These are phyloP conservation scores for Ophiodon elongatus DNA, from an alignment of 2,113 vertebrate genomes.

Conservation along the genomic window DNA sequence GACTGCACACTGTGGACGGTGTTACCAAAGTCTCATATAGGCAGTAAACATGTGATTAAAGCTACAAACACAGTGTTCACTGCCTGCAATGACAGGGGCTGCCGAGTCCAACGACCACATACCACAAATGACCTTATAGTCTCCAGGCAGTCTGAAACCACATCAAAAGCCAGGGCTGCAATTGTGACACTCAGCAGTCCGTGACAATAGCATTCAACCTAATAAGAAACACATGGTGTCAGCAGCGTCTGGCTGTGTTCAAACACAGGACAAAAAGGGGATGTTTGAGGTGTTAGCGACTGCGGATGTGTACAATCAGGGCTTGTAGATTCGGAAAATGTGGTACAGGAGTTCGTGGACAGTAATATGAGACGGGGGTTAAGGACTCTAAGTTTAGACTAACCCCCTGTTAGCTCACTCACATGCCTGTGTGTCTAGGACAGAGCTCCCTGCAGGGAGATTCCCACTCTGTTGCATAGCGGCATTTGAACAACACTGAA, in stretches of 20 bases:
- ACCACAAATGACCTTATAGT: slow-evolving; percentile 25
- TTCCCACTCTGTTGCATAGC: slow-evolving; percentile 61
- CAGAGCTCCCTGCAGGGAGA: slow-evolving; percentile 73
- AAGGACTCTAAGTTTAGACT: slow-evolving; percentile 84
- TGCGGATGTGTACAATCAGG: slow-evolving; percentile 3
- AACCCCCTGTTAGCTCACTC: slow-evolving; percentile 67
- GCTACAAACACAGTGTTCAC: background rate
- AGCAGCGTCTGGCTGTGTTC: slow-evolving; percentile 32
- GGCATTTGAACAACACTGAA: slow-evolving; percentile 34
- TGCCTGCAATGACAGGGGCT: slow-evolving; percentile 4
- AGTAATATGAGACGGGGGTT: slow-evolving; percentile 78
- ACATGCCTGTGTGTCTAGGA: slow-evolving; percentile 66
- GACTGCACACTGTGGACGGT: background rate
- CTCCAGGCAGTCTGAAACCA: slow-evolving; percentile 34
- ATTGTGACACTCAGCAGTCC: slow-evolving; percentile 55
- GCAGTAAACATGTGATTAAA: slow-evolving; percentile 7
- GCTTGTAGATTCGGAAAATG: slow-evolving; percentile 56
- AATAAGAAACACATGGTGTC: slow-evolving; percentile 66
- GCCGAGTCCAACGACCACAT: slow-evolving; percentile 13
- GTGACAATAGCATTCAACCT: slow-evolving; percentile 63
- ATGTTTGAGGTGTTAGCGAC: slow-evolving; percentile 19
- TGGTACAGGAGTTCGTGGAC: slow-evolving; percentile 42
- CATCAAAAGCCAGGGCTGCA: slow-evolving; percentile 41
- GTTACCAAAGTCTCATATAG: slow-evolving; percentile 4
- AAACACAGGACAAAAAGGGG: slow-evolving; percentile 16